Evolutionary conservation across 1,140 invertebrate species (phyloP), one percentile per base, ranked within the genome.

Genomic region (Drosophila murphyi): DNA sequence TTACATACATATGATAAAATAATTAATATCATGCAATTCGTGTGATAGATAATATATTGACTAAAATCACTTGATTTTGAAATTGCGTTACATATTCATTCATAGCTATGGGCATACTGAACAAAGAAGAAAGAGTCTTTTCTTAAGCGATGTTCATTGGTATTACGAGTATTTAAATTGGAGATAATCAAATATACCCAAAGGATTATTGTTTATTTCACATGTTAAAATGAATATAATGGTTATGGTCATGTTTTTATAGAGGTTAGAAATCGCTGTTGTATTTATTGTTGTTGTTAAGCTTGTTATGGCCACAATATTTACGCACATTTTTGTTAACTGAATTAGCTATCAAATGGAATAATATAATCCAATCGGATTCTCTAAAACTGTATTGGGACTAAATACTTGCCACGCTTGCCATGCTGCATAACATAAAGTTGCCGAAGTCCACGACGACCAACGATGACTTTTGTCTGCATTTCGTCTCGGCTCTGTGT

Each of bases 351-450:
- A 61, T 63, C 65, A 72, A 75, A 71, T 37, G 59, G 59, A 75
- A 75, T 71, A 71, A 48, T 73, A 69, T 68, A 69, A 45, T 61
- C 64, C 56, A 73, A 55, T 69, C 56, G 57, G 28, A 73, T 69
- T 69, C 61, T 56, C 64, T 48, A 61, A 73, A 68, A 73, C 64
- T 69, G 43, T 69, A 69, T 73, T 69, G 64, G 55, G 64, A 73
- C 50, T 54, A 61, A 73, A 64, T 60, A 5, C 48, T 51, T 43
- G 39, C 39, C 39, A 10, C 10, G 39, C 20, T 43, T 43, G 39
- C 35, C 35, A 2, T 6, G 39, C 10, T 12, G 31, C 41, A 20
- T 50, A 47, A 57, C 55, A 57, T 39, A 5, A 52, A 5, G 5
- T 48, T 48, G 45, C 51, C 31, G 31, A 52, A 35, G 20, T 20